These are phyloP conservation scores for Papilio helenus DNA, from an alignment of 1,140 invertebrate species.

Conservation along the genomic window DNA sequence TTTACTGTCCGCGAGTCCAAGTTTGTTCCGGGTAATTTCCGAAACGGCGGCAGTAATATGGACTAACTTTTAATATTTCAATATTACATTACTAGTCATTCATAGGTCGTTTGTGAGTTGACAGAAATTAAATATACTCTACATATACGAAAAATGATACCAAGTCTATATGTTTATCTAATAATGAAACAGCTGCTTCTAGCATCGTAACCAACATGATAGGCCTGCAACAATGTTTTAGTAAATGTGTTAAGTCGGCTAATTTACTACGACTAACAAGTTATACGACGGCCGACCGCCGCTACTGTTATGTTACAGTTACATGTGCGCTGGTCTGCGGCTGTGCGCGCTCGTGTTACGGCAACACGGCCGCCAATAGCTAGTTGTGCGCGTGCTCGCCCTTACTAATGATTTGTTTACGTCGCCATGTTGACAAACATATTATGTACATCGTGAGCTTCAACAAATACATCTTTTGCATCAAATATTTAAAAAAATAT, in stretches of 20 bases:
- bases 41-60: too few relatives aligned
- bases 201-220: neutral
- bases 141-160: too few relatives aligned
- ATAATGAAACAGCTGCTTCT: neutral
- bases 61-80: too few relatives aligned
- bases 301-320: slow-evolving; percentile 77
- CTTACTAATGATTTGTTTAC: slow-evolving; percentile 13
- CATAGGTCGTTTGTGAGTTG: too few relatives aligned
- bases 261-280: neutral
- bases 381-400: neutral
- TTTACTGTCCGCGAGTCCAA: too few relatives aligned
- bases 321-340: slow-evolving; percentile 59
- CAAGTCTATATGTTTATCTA: too few relatives aligned
- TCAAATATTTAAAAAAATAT: too few relatives aligned
- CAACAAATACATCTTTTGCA: too few relatives aligned
- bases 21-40: too few relatives aligned
- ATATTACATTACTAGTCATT: too few relatives aligned
- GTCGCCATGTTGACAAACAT: slow-evolving; percentile 16
- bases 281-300: neutral
- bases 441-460: neutral
- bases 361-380: slow-evolving; percentile 7
- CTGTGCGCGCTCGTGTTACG: slow-evolving; percentile 54
- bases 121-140: too few relatives aligned
- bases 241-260: neutral
- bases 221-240: neutral